phyloP scores from a whole-genome alignment of 1,140 invertebrate genomes.

The Proctacanthus coquilletti region DNA sequence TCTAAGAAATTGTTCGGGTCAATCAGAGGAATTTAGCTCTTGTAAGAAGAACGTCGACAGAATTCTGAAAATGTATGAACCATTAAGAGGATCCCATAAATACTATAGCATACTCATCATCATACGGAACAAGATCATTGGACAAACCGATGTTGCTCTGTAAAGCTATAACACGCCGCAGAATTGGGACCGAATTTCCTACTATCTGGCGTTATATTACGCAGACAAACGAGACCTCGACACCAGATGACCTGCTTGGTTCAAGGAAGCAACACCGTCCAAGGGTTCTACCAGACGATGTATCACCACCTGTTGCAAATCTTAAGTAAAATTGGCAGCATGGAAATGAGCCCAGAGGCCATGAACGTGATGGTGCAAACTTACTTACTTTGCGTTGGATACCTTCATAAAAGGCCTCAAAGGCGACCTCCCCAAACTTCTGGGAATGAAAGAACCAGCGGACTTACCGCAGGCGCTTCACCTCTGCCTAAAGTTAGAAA shows the following conservation, averaged over 20 bases:
- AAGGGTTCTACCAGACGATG: not conserved
- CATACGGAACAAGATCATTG: conserved; percentile 2
- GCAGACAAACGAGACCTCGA: conserved; percentile 5
- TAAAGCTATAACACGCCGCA: not conserved
- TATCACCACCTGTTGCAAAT: conserved; percentile 1
- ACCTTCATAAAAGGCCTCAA: conserved; percentile 7
- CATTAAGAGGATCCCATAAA: not conserved
- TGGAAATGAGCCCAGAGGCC: not conserved
- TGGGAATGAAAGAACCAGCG: conserved; percentile 6
- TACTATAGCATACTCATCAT: conserved; percentile 7
- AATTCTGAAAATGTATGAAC: conserved; percentile 3
- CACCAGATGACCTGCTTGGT: not conserved
- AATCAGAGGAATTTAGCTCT: conserved; percentile 4
- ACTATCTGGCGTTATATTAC: conserved; percentile 1
- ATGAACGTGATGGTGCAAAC: not conserved
- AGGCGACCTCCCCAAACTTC: conserved; percentile 6
- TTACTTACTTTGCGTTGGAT: conserved; percentile 6
- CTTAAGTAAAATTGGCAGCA: not conserved
- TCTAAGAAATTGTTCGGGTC: not conserved
- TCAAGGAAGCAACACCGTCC: not conserved
- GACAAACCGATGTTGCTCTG: conserved; percentile 1
- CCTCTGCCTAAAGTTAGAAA: not conserved
- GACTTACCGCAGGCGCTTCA: conserved; percentile 1
- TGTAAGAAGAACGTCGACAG: conserved; percentile 6
- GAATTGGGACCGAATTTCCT: conserved; percentile 1